A percentile compares a stretch with the other conserved stretches of the same genome.
Evolutionary conservation across 1,140 invertebrate genomes (phyloP).

Genomic region (Lepidurus arcticus): DNA sequence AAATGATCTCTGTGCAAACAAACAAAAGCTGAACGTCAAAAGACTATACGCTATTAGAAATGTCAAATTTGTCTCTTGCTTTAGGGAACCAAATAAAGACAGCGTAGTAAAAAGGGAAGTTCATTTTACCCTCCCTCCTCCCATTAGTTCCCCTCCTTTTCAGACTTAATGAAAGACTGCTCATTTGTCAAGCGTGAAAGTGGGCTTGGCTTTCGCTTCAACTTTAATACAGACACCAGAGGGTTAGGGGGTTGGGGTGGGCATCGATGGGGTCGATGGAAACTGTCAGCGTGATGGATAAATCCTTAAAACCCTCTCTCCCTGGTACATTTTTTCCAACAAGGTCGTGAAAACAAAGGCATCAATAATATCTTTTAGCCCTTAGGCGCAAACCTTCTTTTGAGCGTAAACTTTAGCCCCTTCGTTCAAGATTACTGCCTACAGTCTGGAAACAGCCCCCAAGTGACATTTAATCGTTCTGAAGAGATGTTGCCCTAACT

Average conservation of each 20-base stretch:
- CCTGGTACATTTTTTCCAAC: background rate
- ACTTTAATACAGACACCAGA: background rate
- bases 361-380: background rate
- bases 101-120: background rate
- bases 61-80: background rate
- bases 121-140: background rate
- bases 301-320: conserved; percentile 2
- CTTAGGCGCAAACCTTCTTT: background rate
- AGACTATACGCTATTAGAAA: background rate
- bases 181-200: conserved; percentile 17
- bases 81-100: background rate
- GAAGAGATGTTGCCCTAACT: background rate
- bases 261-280: background rate
- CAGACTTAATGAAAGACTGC: background rate
- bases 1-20: background rate
- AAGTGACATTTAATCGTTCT: conserved; percentile 13
- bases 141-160: background rate
- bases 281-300: conserved; percentile 17
- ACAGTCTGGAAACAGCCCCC: background rate
- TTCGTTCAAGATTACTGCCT: background rate
- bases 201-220: background rate
- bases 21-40: background rate
- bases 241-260: conserved; percentile 3
- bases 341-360: background rate
- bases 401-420: background rate